Evolutionary conservation across 2,113 vertebrate genomes (phyloP).

Genomic region (Mirza zaza): DNA sequence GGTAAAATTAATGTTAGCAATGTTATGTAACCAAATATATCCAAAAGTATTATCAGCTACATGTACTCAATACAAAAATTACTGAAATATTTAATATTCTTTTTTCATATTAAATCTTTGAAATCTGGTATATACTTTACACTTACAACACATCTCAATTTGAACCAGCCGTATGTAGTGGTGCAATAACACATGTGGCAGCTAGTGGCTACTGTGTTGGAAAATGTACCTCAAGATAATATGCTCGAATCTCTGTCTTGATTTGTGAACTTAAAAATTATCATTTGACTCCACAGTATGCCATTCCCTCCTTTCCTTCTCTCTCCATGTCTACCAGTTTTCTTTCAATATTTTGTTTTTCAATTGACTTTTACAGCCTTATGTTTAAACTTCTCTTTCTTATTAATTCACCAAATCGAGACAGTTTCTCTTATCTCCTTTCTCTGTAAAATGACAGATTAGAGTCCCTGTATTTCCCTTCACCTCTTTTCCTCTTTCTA

Average conservation of each 20-base stretch:
- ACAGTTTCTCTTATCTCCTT: background rate
- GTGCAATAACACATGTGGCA: background rate
- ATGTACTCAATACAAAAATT: background rate
- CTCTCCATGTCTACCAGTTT: background rate
- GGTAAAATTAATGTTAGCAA: slow-evolving; percentile 14
- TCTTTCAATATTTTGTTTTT: background rate
- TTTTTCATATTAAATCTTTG: background rate
- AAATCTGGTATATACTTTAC: background rate
- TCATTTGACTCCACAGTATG: background rate
- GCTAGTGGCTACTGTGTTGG: background rate
- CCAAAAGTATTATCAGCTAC: background rate
- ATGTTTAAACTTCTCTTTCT: background rate
- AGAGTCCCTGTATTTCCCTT: background rate
- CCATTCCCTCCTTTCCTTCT: background rate
- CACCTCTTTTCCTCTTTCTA: background rate
- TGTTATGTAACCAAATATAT: background rate
- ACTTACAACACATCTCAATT: background rate
- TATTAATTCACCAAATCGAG: background rate
- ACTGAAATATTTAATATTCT: background rate
- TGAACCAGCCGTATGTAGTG: background rate
- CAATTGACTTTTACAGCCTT: background rate
- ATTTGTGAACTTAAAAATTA: background rate
- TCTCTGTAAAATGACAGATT: background rate
- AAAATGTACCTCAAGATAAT: background rate
- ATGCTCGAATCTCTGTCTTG: background rate